Percentiles rank a stretch among this genome's conserved stretches.
These are phyloP conservation scores for Scaptomyza pallida DNA, from an alignment of 1,140 invertebrate species.

Conservation along the genomic window DNA sequence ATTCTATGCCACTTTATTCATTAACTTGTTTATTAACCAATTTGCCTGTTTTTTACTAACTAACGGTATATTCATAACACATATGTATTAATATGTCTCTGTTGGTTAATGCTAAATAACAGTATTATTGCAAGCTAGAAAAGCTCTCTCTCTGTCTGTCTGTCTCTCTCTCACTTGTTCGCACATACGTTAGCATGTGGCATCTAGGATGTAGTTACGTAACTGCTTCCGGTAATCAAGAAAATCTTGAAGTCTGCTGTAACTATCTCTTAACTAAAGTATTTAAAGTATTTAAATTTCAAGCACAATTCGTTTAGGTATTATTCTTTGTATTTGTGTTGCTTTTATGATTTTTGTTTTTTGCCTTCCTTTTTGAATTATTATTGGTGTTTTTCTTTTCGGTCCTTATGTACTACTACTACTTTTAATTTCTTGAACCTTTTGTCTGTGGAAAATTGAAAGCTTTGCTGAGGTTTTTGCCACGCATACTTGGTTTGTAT, in stretches of 20 bases:
- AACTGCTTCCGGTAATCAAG: background rate
- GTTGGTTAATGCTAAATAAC: no score
- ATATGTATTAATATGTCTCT: no score
- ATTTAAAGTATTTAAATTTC: background rate
- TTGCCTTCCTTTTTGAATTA: constrained; percentile 19
- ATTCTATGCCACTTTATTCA: no score
- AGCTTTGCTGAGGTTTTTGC: constrained; percentile 75
- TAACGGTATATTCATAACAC: no score
- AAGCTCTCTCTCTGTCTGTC: no score
- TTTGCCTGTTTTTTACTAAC: no score
- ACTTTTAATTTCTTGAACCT: constrained; percentile 35
- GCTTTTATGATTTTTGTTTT: constrained; percentile 17
- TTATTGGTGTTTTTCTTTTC: constrained; percentile 47
- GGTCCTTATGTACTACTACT: constrained; percentile 33
- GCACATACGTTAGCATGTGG: background rate
- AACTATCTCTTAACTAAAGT: background rate
- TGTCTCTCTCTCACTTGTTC: background rate
- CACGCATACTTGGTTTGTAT: constrained; percentile 77
- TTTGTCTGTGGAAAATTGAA: constrained; percentile 57
- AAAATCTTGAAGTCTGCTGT: background rate
- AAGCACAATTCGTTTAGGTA: constrained; percentile 2
- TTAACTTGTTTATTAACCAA: no score
- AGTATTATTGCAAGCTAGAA: no score
- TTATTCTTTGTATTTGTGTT: constrained; percentile 21
- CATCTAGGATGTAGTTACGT: background rate